Percentiles rank a stretch among this genome's conserved stretches.
Conservation (phyloP, 2,888 invertebrate genomes). For the Nysson spinosus region DNA sequence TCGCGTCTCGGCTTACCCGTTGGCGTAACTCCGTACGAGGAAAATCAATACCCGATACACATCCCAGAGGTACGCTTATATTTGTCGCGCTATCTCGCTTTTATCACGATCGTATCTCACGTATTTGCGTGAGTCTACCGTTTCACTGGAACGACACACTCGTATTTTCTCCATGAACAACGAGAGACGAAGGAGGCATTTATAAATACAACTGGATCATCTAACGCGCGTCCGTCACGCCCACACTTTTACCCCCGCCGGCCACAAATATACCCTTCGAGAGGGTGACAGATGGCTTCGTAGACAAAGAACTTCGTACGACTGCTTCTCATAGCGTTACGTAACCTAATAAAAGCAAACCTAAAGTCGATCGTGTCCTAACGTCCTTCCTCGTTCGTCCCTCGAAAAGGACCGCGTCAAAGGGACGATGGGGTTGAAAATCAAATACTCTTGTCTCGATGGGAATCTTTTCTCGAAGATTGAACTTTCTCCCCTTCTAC, state of each 20-base stretch:
- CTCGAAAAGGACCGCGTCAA: constrained; percentile 12
- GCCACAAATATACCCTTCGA: constrained; percentile 18
- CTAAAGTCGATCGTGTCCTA: constrained; percentile 57
- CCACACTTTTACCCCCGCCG: constrained; percentile 25
- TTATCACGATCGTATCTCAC: constrained; percentile 69
- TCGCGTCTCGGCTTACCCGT: constrained; percentile 60
- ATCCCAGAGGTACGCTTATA: constrained; percentile 63
- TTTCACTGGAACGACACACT: constrained; percentile 36
- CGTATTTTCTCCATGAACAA: constrained; percentile 12
- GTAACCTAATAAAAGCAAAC: constrained; percentile 70
- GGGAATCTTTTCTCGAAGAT: constrained; percentile 42
- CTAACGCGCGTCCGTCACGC: constrained; percentile 29
- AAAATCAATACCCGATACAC: constrained; percentile 73
- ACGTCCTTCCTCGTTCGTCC: not conserved
- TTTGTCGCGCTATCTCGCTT: constrained; percentile 68
- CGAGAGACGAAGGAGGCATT: constrained; percentile 10
- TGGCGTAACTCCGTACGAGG: constrained; percentile 56
- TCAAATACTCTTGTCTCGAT: constrained; percentile 60
- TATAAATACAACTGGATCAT: constrained; percentile 36
- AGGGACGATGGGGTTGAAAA: constrained; percentile 68
- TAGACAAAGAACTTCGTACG: constrained; percentile 68
- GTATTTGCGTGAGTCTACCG: constrained; percentile 42
- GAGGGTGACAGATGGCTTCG: constrained; percentile 69
- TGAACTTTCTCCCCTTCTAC: constrained; percentile 12
- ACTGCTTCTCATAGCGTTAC: constrained; percentile 61